Evolutionary conservation across 2,888 invertebrate genomes (phyloP).

Genomic region (Octodonta nipae): DNA sequence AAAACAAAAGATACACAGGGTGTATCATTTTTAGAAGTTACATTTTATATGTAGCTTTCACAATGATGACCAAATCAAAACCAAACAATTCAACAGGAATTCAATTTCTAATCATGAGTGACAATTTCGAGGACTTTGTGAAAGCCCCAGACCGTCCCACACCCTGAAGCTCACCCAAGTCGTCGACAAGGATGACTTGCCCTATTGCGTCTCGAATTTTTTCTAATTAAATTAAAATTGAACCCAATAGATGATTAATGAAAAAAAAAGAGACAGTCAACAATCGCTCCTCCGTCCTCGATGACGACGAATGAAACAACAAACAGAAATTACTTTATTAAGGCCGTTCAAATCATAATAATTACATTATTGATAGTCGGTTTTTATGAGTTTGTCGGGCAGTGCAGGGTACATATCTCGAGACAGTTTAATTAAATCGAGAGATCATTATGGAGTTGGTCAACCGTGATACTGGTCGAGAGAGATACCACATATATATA

Average conservation of each 20-base stretch:
- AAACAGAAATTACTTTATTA: slow-evolving; percentile 2
- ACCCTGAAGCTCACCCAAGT: background rate
- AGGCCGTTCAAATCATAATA: background rate
- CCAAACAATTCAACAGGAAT: too few relatives aligned
- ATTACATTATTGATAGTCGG: slow-evolving; percentile 1
- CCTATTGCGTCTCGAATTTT: slow-evolving; percentile 2
- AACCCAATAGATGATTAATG: slow-evolving; percentile 6
- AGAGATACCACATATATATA: too few relatives aligned
- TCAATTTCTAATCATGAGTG: too few relatives aligned
- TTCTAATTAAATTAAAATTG: slow-evolving; percentile 7
- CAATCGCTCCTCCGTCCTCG: slow-evolving; percentile 1
- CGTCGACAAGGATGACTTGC: slow-evolving; percentile 3
- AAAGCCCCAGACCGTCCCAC: too few relatives aligned
- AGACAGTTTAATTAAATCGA: slow-evolving; percentile 10
- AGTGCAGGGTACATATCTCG: background rate
- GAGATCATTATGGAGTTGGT: slow-evolving; percentile 8
- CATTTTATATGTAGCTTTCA: too few relatives aligned
- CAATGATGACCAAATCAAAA: too few relatives aligned
- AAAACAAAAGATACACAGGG: too few relatives aligned
- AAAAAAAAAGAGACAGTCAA: too few relatives aligned
- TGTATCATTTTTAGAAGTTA: too few relatives aligned
- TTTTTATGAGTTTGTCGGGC: slow-evolving; percentile 2
- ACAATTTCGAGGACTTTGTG: too few relatives aligned
- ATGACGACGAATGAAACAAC: slow-evolving; percentile 1
- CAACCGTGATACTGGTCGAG: slow-evolving; percentile 8